These are phyloP conservation scores for Idris sp. DNA, from an alignment of 1,140 invertebrate genomes.

Conservation along the genomic window DNA sequence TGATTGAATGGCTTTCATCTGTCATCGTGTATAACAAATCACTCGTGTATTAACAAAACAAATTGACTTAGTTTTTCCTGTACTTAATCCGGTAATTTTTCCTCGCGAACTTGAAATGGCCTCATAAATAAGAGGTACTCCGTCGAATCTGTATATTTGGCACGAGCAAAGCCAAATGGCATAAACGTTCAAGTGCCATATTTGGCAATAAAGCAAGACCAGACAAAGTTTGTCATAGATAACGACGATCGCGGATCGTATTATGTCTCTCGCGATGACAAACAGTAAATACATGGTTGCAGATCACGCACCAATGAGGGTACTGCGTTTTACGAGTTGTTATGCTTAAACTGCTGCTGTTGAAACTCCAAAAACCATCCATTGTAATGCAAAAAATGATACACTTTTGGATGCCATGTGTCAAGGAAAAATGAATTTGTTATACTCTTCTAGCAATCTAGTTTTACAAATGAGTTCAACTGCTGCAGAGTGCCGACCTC, in stretches of 20 bases:
- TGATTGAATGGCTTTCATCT: not conserved
- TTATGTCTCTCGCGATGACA: slow-evolving; percentile 39
- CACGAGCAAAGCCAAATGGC: slow-evolving; percentile 21
- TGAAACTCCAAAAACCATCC: no score
- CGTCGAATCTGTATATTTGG: slow-evolving; percentile 28
- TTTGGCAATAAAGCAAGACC: slow-evolving; percentile 43
- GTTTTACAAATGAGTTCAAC: slow-evolving; percentile 48
- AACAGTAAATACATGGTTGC: slow-evolving; percentile 34
- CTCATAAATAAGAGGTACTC: slow-evolving; percentile 36
- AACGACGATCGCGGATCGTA: slow-evolving; percentile 22
- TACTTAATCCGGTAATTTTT: slow-evolving; percentile 6
- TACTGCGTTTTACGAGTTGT: slow-evolving; percentile 27
- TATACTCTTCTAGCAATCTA: slow-evolving; percentile 25
- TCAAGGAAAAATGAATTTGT: no score
- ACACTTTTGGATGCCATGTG: no score
- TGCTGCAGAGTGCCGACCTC: slow-evolving; percentile 44
- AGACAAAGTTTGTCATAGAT: slow-evolving; percentile 42
- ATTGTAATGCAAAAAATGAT: no score
- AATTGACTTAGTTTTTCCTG: not conserved
- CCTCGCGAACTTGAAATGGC: slow-evolving; percentile 6
- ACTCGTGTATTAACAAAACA: not conserved
- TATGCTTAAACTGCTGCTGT: slow-evolving; percentile 13
- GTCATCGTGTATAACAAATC: not conserved
- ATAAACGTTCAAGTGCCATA: slow-evolving; percentile 38
- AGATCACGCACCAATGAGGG: slow-evolving; percentile 18